Conservation (phyloP, 2,113 vertebrate genomes). For the Lophochroa leadbeateri region DNA sequence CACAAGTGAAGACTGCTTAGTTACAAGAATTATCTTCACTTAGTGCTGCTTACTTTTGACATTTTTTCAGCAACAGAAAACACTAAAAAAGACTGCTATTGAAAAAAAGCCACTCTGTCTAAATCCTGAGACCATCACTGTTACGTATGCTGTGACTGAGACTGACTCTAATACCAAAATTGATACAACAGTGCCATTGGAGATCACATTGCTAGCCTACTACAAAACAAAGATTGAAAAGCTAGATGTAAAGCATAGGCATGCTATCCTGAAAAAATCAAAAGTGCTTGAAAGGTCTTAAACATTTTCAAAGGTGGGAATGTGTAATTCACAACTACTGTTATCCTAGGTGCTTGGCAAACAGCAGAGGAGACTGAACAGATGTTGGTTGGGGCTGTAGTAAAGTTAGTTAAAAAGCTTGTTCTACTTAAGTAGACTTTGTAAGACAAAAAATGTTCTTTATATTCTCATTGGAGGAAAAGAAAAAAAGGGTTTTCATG, state of each 20-base stretch:
- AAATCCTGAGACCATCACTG: not conserved
- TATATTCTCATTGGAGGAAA: not conserved
- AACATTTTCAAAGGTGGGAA: not conserved
- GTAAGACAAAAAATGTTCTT: not conserved
- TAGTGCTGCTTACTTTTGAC: not conserved
- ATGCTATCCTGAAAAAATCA: not conserved
- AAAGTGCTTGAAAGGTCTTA: not conserved
- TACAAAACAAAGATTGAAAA: not conserved
- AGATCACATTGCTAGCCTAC: not conserved
- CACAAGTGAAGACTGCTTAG: not conserved
- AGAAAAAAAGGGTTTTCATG: not conserved
- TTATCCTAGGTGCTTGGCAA: not conserved
- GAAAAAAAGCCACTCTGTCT: not conserved
- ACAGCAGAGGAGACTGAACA: not conserved
- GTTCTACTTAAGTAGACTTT: not conserved
- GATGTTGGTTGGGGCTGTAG: not conserved
- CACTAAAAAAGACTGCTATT: fast-evolving
- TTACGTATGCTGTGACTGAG: not conserved
- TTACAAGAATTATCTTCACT: not conserved
- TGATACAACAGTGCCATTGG: not conserved
- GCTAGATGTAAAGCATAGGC: too few relatives aligned
- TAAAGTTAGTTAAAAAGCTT: not conserved
- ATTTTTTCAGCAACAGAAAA: not conserved
- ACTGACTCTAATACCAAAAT: not conserved
- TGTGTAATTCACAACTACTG: not conserved